Evolutionary conservation across 2,888 invertebrate genomes (phyloP), one percentile per base, ranked within the genome.

Genomic region (Alentia gelatinosa): DNA sequence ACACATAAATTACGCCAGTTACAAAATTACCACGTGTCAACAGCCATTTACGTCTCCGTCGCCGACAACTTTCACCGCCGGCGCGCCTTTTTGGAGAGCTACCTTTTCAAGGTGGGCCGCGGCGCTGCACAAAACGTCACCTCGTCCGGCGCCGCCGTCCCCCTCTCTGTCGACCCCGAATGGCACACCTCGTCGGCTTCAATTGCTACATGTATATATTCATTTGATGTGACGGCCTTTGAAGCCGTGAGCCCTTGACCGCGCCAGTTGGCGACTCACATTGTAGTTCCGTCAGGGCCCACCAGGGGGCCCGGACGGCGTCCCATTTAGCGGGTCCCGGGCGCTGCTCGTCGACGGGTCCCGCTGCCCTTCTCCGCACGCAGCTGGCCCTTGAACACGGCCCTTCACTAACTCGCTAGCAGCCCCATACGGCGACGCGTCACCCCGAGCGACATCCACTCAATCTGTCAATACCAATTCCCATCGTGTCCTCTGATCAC

Each of bases 141-240:
- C 68, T 26, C 79, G 15, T 5, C 79, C 35, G 37, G 23, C 4
- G 35, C 79, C 15, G 26, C 63, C 63, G 19, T n/a, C 15, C 63
- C 63, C 15, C 63, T 26, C 15, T 37, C 79, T 26, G n/a, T 74
- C n/a, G 30, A 74, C 79, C 47, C 42, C 47, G 86, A 47, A 86
- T 86, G 35, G 30, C 47, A 23, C 42, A 50, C 47, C 86, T 86
- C 47, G 47, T 12, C 86, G 30, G 30, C 86, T 47, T 30, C 50
- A 86, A 86, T 86, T 86, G 86, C 86, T 47, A 86, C 86, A 86
- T 86, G 86, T 86, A 86, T 86, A 86, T 86, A 86, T 86, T 86
- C 86, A 86, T 86, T 86, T 86, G 47, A 86, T 47, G 86, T 86
- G 86, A 86, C 50, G 86, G 86, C 33, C 86, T 86, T 86, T 86